phyloP scores from a whole-genome alignment of 2,113 vertebrate genomes.

The Pseudonaja textilis region DNA sequence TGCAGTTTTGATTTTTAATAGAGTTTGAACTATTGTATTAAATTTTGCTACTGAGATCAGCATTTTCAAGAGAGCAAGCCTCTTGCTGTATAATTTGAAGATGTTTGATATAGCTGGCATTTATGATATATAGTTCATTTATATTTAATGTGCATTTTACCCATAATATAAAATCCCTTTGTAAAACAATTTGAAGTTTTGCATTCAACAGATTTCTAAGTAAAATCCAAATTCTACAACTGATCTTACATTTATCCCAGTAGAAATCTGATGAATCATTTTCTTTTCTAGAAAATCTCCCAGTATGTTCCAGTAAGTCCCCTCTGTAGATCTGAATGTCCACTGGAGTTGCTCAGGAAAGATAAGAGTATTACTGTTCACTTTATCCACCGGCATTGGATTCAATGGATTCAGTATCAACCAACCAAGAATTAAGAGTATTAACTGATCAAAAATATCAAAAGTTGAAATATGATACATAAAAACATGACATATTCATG shows the following conservation, averaged over 20 bases:
- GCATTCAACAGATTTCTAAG: not conserved
- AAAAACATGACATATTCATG: not conserved
- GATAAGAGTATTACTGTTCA: not conserved
- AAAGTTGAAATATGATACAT: not conserved
- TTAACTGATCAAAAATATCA: not conserved
- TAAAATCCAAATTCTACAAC: not conserved
- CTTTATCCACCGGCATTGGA: not conserved
- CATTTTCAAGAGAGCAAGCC: not conserved
- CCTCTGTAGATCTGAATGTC: not conserved
- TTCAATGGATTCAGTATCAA: not conserved
- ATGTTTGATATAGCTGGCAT: not conserved
- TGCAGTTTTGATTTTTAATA: not conserved
- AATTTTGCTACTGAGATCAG: not conserved
- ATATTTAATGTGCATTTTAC: not conserved
- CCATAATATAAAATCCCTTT: not conserved
- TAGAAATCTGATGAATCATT: too few relatives aligned
- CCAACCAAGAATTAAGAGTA: not conserved
- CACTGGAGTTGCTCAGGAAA: not conserved
- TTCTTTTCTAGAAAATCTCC: not conserved
- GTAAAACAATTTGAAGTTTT: not conserved
- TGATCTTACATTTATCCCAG: not conserved
- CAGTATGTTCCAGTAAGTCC: not conserved
- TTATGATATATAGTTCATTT: not conserved
- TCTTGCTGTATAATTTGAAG: not conserved
- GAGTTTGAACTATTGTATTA: not conserved